Base-by-base conservation (phyloP, 2,797 vertebrate genomes). In the Anguilla pacifica region DNA sequence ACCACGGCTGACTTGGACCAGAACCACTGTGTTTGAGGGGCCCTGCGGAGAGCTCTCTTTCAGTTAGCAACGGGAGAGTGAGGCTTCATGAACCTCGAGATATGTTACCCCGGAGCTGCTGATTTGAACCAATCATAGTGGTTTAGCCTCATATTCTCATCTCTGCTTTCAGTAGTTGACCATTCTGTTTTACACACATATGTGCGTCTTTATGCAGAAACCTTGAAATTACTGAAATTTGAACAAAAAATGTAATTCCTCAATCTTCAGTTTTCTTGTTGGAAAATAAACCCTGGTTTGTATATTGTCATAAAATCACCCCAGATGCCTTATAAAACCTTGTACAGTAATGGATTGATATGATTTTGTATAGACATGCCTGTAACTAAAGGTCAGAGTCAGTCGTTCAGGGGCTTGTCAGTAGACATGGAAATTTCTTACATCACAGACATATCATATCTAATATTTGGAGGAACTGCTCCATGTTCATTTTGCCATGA, bases 101-200 rank as follows among this genome's bases (percentile, higher is more conserved):
- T 81, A 25, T 25, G 43, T 49, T 43, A 81, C 15, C 77, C 3
- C 35, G 5, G 39, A 22, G 31, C 17, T 13, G 3, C 5, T 82
- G 79, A 82, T 82, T 82, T 49, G 46, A 82, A 22, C 74, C 74
- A 79, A 79, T 79, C 39, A 46, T 79, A 17, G 39, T 79, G 74
- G 19, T 46, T 22, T 82, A 9, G 15, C 46, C 79, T 51, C 43
- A 25, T 4, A 51, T 49, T 49, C 43, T 15, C 22, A 51, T 51
- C 77, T 19, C 15, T 81, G 35, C 77, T 81, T 25, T 81, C 19
- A 81, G 77, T 46, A 22, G 35, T 81, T 81, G 35, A 81, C 35
- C 7, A 11, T n/a, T 51, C 43, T 51, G 46, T 51, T 82, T n/a
- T n/a, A 13, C 19, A 82, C 46, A 82, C 10, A 82, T n/a, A 51